A percentile compares a stretch with the other conserved stretches of the same genome.
Conservation (phyloP, 2,113 vertebrate species). For the Urocitellus parryii region DNA sequence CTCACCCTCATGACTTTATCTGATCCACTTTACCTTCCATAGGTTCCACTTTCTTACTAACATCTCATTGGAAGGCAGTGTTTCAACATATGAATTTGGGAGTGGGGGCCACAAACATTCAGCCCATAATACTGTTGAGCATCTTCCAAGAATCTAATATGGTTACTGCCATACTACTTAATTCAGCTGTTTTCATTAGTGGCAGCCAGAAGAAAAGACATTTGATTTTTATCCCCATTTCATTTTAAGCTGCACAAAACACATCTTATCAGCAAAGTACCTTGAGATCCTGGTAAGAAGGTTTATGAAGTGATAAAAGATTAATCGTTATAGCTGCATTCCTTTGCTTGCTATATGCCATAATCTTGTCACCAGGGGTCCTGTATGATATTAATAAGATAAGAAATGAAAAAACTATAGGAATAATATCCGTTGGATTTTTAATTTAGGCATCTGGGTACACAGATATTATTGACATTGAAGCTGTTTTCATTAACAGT, state of each 20-base stretch:
- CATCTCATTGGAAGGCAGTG: not conserved
- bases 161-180: not conserved
- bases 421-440: not conserved
- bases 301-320: not conserved
- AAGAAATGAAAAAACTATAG: not conserved
- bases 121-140: not conserved
- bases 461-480: not conserved
- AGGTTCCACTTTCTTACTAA: not conserved
- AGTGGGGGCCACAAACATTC: not conserved
- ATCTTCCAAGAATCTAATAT: not conserved
- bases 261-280: not conserved
- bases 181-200: not conserved
- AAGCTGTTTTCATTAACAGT: not conserved
- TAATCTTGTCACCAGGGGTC: not conserved
- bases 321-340: not conserved
- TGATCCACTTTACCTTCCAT: too few relatives aligned
- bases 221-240: not conserved
- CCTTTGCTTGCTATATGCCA: not conserved
- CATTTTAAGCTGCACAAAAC: not conserved
- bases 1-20: not conserved
- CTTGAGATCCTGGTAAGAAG: not conserved
- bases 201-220: not conserved
- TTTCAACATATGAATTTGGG: not conserved
- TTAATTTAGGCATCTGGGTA: not conserved
- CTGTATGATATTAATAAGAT: conserved; percentile 1